A percentile compares a stretch with the other conserved stretches of the same genome.
phyloP scores from a whole-genome alignment of 1,140 invertebrate genomes.

The Apis dorsata region DNA sequence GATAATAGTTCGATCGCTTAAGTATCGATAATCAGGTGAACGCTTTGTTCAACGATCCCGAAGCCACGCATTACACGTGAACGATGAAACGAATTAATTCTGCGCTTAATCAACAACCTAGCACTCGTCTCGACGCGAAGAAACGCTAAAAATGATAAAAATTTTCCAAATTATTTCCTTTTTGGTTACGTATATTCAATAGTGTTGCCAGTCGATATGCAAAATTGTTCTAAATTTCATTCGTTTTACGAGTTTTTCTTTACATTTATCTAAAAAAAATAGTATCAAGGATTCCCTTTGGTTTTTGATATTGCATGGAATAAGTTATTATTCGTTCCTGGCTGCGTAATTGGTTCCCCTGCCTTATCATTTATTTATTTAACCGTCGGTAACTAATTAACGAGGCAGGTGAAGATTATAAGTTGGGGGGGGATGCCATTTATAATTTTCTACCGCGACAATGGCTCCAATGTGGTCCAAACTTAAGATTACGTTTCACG shows the following conservation, averaged over 20 bases:
- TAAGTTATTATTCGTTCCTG: neutral
- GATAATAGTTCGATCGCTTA: neutral
- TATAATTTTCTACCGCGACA: constrained; percentile 18
- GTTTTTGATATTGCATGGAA: neutral
- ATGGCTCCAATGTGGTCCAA: neutral
- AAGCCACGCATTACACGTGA: neutral
- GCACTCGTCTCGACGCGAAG: no score
- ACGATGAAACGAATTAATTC: neutral
- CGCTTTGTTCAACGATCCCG: neutral
- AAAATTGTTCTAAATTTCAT: no score
- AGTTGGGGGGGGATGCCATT: neutral
- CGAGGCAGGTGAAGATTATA: neutral
- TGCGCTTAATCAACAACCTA: neutral
- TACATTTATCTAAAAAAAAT: no score
- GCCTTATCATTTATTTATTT: neutral
- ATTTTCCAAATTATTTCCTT: no score
- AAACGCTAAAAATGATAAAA: no score
- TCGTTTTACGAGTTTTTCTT: no score
- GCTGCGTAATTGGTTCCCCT: neutral
- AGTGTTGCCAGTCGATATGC: no score
- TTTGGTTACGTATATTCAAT: no score
- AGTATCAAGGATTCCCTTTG: no score
- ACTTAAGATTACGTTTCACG: constrained; percentile 17
- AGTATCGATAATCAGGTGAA: constrained; percentile 17
- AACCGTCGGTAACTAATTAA: constrained; percentile 12